These are phyloP conservation scores for Orbicella faveolata DNA, from an alignment of 64 coral and sea anemone species.

Conservation along the genomic window DNA sequence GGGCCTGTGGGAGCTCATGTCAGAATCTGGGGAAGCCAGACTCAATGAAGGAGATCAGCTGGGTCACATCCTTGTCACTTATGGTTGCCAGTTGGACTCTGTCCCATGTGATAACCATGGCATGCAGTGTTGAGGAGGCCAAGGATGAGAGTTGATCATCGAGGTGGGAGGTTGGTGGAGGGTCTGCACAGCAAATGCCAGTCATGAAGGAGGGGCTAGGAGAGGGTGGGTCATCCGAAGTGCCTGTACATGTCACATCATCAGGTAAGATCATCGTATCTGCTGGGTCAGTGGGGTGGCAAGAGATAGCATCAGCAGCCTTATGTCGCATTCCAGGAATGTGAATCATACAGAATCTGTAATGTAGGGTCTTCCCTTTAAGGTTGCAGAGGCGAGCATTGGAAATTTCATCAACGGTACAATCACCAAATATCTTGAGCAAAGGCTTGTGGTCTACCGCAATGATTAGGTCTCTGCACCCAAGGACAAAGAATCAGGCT, in stretches of 20 bases:
- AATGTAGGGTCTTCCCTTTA: conserved; percentile 29
- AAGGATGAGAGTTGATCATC: background rate
- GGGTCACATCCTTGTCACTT: background rate
- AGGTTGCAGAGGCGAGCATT: conserved; percentile 16
- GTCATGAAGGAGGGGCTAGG: too few relatives aligned
- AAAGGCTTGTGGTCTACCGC: conserved; percentile 52
- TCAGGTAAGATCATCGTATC: background rate
- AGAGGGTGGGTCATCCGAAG: background rate
- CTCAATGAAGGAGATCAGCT: conserved; percentile 22
- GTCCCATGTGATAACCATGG: conserved; percentile 1
- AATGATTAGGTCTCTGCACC: conserved; percentile 41
- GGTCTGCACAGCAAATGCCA: too few relatives aligned
- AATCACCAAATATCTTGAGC: conserved; percentile 46
- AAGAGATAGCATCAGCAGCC: conserved; percentile 12
- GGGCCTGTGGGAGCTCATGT: conserved; percentile 9
- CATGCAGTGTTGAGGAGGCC: background rate
- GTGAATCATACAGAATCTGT: conserved; percentile 15
- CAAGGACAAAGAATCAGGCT: conserved; percentile 46
- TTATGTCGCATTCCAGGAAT: conserved; percentile 21
- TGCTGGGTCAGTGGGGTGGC: background rate
- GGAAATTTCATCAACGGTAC: conserved; percentile 27
- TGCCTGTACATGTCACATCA: background rate
- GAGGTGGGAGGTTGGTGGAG: background rate
- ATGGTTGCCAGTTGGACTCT: background rate
- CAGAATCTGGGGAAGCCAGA: conserved; percentile 1